A percentile compares a stretch with the other conserved stretches of the same genome.
phyloP scores from a whole-genome alignment of 2,113 vertebrate genomes.

The Aegypius monachus region DNA sequence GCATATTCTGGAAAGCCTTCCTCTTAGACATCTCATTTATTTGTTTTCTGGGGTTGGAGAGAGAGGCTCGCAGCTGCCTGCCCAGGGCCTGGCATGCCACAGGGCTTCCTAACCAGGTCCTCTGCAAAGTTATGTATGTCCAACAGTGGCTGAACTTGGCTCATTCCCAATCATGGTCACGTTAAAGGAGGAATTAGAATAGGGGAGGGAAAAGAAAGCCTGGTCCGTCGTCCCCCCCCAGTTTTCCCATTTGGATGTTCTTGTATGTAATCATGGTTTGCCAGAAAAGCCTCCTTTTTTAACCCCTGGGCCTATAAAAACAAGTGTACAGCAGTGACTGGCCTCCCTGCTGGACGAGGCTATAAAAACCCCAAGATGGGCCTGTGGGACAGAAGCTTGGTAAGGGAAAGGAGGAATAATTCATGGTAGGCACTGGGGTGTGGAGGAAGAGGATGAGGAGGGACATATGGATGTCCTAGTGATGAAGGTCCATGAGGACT shows the following conservation, averaged over 20 bases:
- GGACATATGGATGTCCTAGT: background rate
- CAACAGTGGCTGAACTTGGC: background rate
- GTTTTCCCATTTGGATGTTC: background rate
- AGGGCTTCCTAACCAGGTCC: background rate
- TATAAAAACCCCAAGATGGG: background rate
- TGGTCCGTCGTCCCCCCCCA: background rate
- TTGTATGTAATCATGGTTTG: background rate
- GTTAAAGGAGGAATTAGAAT: background rate
- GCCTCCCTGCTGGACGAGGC: background rate
- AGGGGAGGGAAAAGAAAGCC: background rate
- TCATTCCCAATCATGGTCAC: background rate
- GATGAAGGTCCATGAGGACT: background rate
- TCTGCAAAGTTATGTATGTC: background rate
- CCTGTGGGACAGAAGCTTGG: background rate
- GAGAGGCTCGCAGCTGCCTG: background rate
- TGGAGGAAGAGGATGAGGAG: background rate
- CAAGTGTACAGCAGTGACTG: background rate
- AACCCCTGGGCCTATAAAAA: background rate
- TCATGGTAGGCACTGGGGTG: background rate
- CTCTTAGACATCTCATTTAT: background rate
- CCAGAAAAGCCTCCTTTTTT: background rate
- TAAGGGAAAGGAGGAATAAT: background rate
- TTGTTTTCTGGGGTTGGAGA: background rate
- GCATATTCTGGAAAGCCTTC: background rate
- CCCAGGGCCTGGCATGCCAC: background rate